These are phyloP conservation scores for Puma concolor DNA, from an alignment of 2,113 vertebrate species.

Conservation along the genomic window DNA sequence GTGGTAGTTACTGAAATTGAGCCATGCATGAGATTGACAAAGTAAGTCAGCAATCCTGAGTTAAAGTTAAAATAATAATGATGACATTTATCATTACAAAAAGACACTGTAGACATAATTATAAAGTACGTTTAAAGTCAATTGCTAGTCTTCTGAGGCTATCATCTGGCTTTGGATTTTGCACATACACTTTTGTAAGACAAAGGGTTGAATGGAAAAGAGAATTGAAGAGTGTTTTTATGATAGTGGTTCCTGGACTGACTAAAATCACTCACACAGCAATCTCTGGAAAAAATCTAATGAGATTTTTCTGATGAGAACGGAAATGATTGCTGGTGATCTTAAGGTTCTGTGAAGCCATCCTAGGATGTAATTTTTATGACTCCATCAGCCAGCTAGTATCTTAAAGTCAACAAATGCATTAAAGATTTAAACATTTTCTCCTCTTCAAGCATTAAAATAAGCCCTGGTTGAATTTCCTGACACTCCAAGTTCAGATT, in stretches of 20 bases:
- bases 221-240: neutral
- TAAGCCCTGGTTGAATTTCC: neutral
- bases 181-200: neutral
- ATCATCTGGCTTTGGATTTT: slow-evolving; percentile 37
- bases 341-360: slow-evolving; percentile 1
- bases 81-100: slow-evolving; percentile 9
- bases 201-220: neutral
- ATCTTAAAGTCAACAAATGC: slow-evolving; percentile 40
- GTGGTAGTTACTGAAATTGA: neutral
- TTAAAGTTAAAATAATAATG: slow-evolving; percentile 40
- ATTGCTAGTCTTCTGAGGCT: neutral
- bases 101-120: neutral
- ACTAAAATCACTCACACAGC: slow-evolving; percentile 27
- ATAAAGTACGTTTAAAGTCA: slow-evolving; percentile 14
- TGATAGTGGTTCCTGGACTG: neutral
- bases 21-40: neutral
- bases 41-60: neutral
- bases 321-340: slow-evolving; percentile 20
- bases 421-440: slow-evolving; percentile 49
- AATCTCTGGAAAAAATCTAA: neutral
- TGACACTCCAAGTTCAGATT: neutral
- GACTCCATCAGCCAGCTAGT: neutral
- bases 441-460: neutral
- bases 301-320: slow-evolving; percentile 1
- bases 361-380: neutral